Conservation (phyloP, 2,797 vertebrate genomes). For the Morus bassanus region DNA sequence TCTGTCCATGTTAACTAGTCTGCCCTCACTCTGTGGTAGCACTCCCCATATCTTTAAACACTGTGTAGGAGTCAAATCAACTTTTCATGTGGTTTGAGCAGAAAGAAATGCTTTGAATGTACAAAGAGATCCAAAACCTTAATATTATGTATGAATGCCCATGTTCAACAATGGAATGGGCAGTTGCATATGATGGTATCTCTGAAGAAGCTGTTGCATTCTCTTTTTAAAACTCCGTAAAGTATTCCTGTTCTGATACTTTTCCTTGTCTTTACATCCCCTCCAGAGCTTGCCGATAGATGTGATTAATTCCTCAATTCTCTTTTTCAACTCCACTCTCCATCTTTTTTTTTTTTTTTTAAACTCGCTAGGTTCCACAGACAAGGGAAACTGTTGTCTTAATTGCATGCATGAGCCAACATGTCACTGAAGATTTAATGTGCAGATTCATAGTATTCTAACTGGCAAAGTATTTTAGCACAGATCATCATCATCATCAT, state of each 20-base stretch:
- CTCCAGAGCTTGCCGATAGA: neutral
- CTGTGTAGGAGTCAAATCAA: neutral
- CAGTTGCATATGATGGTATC: neutral
- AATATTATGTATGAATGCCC: neutral
- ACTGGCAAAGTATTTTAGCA: neutral
- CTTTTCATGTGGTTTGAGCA: neutral
- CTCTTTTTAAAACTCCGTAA: neutral
- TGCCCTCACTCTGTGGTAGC: neutral
- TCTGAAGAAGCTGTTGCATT: neutral
- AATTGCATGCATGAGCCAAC: neutral
- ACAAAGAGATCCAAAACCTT: neutral
- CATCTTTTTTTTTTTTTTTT: too few species aligned
- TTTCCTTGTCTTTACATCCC: neutral
- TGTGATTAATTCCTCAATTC: neutral
- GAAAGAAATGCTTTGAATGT: neutral
- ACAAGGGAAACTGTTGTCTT: neutral
- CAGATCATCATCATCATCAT: neutral
- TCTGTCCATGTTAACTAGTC: neutral
- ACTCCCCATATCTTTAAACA: neutral
- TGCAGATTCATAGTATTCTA: neutral
- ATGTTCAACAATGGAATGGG: neutral
- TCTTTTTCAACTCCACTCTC: neutral
- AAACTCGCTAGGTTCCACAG: neutral
- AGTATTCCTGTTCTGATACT: neutral
- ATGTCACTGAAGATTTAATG: neutral